Evolutionary conservation across 2,797 vertebrate genomes (phyloP), one percentile per base, ranked within the genome.

Genomic region (Octomys mimax): DNA sequence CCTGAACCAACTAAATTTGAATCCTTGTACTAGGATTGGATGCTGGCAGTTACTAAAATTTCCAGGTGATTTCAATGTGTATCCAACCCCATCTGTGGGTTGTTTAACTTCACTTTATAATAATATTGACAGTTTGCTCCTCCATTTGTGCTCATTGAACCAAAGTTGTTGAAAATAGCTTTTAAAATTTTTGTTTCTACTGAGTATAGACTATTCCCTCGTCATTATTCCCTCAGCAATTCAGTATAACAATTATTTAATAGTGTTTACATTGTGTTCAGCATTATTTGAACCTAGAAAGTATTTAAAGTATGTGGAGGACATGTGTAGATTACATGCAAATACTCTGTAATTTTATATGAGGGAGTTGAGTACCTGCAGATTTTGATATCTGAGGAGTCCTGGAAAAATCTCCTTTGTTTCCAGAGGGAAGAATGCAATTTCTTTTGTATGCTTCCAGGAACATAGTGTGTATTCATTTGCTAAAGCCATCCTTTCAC

Each of bases 1-100:
- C 33, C 80, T 86, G 80, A 33, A 82, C 36, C 61, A 87, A 54
- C 61, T 66, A 59, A 86, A 71, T 33, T 66, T 82, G 62, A 95
- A 79, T 92, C n/a, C 33, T 57, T 1, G 4, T 3, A 10, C 10
- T 61, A 36, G 57, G 12, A 12, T 12, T 81, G 46, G 64, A 52
- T 19, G 24, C 70, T 80, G 12, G 10, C 36, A 66, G 26, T 49
- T 83, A 19, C 2, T 57, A 21, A 82, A 66, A 6, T 26, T 92
- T 39, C 68, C 22, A 16, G 11, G 16, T 66, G 81, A 83, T 94
- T 73, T 54, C 4, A 86, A 9, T 19, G 1, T 42, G 28, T 11
- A 46, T n/a, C 19, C 52, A 52, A 79, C 1, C 80, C 39, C 13
- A 77, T 21, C 59, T 24, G 16, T 57, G 28, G 19, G 2, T 64